These are phyloP conservation scores for Sandelia bainsii DNA, from an alignment of 2,797 vertebrate species.

Conservation along the genomic window DNA sequence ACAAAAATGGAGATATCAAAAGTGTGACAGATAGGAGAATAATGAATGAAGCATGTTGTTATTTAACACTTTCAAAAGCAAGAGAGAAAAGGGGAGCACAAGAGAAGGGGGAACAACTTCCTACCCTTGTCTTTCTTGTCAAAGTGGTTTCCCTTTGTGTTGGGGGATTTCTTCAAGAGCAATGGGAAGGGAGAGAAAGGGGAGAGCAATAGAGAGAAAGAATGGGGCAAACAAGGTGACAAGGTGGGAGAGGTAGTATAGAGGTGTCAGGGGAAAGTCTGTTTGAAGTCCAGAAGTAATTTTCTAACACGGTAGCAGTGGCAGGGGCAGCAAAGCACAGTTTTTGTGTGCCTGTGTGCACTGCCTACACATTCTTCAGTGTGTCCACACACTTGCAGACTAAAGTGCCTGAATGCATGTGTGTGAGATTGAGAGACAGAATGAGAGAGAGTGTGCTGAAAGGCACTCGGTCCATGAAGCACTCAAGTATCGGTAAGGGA, in stretches of 20 bases:
- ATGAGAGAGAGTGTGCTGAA: slow-evolving; percentile 51
- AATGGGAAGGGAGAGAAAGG: slow-evolving; percentile 11
- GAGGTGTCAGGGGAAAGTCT: slow-evolving; percentile 52
- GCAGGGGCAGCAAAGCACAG: slow-evolving; percentile 48
- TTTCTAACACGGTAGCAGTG: slow-evolving; percentile 58
- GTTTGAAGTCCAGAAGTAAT: slow-evolving; percentile 75
- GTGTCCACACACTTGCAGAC: slow-evolving; percentile 41
- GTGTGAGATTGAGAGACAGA: slow-evolving; percentile 34
- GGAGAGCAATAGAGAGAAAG: slow-evolving; percentile 16
- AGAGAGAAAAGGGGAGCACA: neutral
- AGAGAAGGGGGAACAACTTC: slow-evolving; percentile 32
- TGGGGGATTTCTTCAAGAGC: slow-evolving; percentile 42
- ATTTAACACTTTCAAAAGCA: slow-evolving; percentile 63
- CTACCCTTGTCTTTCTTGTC: slow-evolving; percentile 52
- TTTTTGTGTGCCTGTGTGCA: slow-evolving; percentile 28
- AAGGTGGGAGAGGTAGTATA: slow-evolving; percentile 42
- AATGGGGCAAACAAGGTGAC: slow-evolving; percentile 61
- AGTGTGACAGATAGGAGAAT: slow-evolving; percentile 56
- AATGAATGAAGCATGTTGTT: slow-evolving; percentile 64
- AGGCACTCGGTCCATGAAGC: slow-evolving; percentile 65
- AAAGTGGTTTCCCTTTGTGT: slow-evolving; percentile 53
- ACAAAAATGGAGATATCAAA: slow-evolving; percentile 46
- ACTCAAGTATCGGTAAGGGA: slow-evolving; percentile 69
- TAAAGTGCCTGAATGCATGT: slow-evolving; percentile 49
- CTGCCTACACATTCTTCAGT: slow-evolving; percentile 47